A percentile compares a stretch with the other conserved stretches of the same genome.
Conservation (phyloP, 2,797 vertebrate species). For the Allobates femoralis region DNA sequence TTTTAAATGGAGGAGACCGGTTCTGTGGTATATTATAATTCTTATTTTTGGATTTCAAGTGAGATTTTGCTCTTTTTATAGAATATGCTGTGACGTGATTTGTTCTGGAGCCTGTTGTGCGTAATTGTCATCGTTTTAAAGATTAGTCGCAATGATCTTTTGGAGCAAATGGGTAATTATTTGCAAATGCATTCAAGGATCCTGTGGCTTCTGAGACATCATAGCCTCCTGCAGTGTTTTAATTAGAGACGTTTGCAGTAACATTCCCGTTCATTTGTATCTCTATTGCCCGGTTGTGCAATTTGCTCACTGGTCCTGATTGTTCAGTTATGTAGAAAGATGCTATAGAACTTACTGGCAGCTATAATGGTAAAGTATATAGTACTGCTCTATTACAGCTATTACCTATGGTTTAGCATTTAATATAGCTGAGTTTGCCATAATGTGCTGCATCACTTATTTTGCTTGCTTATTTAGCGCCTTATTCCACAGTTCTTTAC, state of each 20-base stretch:
- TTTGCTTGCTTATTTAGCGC: too few species aligned
- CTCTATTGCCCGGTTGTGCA: not conserved
- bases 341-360: not conserved
- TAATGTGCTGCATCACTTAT: too few species aligned
- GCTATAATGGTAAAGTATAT: not conserved
- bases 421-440: not conserved
- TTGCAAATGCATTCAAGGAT: not conserved
- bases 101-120: constrained; percentile 20
- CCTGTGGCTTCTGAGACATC: not conserved
- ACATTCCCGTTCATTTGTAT: constrained; percentile 22
- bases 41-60: not conserved
- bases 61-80: not conserved
- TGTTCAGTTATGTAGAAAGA: not conserved
- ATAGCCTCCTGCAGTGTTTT: constrained; percentile 30
- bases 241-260: constrained; percentile 32
- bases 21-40: too few species aligned
- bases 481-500: too few species aligned
- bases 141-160: constrained; percentile 8
- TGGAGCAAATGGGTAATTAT: constrained; percentile 24
- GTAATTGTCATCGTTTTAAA: constrained; percentile 17
- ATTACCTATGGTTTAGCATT: not conserved
- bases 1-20: too few species aligned
- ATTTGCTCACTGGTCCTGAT: not conserved
- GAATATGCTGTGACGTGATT: not conserved
- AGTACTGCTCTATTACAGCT: not conserved